A percentile compares a stretch with the other conserved stretches of the same genome.
These are phyloP conservation scores for Tragopan temminckii DNA, from an alignment of 2,797 vertebrate genomes.

Conservation along the genomic window DNA sequence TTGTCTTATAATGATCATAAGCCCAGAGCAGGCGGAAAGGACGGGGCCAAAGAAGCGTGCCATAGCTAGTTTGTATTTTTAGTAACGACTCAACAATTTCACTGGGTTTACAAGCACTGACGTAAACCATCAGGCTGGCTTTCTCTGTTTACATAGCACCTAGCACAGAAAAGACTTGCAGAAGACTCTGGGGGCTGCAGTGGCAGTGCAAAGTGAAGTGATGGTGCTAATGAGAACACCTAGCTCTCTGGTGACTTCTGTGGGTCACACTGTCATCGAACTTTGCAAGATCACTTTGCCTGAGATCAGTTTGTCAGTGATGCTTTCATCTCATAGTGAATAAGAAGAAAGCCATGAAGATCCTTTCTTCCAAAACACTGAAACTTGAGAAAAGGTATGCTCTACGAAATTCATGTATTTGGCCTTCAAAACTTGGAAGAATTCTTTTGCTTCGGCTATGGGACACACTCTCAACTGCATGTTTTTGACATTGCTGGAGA, in stretches of 20 bases:
- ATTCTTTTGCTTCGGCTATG: background rate
- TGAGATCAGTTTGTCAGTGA: background rate
- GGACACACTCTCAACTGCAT: background rate
- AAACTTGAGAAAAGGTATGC: background rate
- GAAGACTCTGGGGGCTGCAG: background rate
- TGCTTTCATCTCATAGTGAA: background rate
- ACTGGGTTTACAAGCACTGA: background rate
- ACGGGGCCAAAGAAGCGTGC: background rate
- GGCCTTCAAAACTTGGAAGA: background rate
- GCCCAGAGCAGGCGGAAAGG: background rate
- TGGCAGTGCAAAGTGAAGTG: background rate
- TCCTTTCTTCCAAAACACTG: background rate
- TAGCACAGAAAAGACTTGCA: fast-evolving
- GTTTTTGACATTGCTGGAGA: background rate
- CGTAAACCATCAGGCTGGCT: background rate
- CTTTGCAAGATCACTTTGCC: background rate
- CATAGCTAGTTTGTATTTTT: background rate
- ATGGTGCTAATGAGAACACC: background rate
- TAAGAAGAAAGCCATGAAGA: background rate
- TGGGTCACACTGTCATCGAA: background rate
- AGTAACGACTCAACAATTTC: background rate
- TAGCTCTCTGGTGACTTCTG: background rate
- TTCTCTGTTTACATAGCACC: background rate
- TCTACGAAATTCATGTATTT: background rate
- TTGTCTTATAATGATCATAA: background rate